Evolutionary conservation across 1,140 invertebrate genomes (phyloP).

Genomic region (Drosophila dunni): DNA sequence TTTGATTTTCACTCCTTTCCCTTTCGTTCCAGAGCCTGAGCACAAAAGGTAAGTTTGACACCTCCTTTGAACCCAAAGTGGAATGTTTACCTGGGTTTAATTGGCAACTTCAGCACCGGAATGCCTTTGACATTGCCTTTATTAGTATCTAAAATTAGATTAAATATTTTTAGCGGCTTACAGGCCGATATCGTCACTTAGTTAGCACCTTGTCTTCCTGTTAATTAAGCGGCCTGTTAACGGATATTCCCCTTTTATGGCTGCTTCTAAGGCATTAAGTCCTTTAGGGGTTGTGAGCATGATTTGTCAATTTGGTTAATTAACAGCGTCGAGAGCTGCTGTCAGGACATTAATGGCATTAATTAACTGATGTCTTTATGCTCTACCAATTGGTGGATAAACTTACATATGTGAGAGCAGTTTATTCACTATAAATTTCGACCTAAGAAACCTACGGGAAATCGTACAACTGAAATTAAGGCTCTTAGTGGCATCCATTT

Average conservation of each 20-base stretch:
- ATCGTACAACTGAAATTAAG: neutral
- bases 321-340: slow-evolving; percentile 51
- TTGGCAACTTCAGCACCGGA: neutral
- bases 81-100: neutral
- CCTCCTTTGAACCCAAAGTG: slow-evolving; percentile 9
- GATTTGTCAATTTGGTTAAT: slow-evolving; percentile 77
- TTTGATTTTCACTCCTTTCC: slow-evolving; percentile 38
- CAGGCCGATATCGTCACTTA: slow-evolving; percentile 47
- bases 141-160: slow-evolving; percentile 53
- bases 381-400: slow-evolving; percentile 43
- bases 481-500: neutral
- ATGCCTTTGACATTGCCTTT: slow-evolving; percentile 25
- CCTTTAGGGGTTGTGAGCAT: slow-evolving; percentile 35
- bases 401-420: neutral
- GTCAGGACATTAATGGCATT: slow-evolving; percentile 65
- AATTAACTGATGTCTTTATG: slow-evolving; percentile 73
- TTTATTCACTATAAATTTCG: neutral
- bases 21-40: slow-evolving; percentile 36
- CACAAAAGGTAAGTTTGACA: slow-evolving; percentile 65
- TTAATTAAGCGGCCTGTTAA: slow-evolving; percentile 71
- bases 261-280: slow-evolving; percentile 21
- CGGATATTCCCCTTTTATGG: slow-evolving; percentile 50
- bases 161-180: slow-evolving; percentile 60
- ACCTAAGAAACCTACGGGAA: neutral
- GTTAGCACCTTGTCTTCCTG: slow-evolving; percentile 73